Conservation (phyloP, 2,888 invertebrate species). For the Galeopsomyia nigrocyanea region DNA sequence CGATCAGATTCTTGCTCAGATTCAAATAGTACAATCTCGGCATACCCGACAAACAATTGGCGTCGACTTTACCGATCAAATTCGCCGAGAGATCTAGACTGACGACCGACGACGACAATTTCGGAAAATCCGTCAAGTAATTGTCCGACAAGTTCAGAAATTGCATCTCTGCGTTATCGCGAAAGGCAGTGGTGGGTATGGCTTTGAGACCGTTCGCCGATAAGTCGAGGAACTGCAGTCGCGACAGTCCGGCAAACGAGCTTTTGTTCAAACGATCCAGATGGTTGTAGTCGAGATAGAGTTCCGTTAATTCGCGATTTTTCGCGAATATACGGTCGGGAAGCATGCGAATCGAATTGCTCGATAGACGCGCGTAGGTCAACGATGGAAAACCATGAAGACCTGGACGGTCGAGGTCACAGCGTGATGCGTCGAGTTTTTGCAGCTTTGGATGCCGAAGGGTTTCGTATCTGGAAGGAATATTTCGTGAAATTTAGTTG, state of each 20-base stretch:
- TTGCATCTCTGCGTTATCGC: conserved; percentile 74
- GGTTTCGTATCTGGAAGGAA: conserved; percentile 54
- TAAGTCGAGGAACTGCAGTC: conserved; percentile 76
- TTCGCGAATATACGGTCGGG: conserved; percentile 74
- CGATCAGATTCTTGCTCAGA: conserved; percentile 78
- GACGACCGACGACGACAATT: conserved; percentile 49
- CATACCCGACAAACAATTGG: conserved; percentile 61
- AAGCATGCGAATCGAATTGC: conserved; percentile 76
- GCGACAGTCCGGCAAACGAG: conserved; percentile 74
- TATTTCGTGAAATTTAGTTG: too few relatives aligned
- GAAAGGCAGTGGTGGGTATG: conserved; percentile 74
- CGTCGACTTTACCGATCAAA: conserved; percentile 51
- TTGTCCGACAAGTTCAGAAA: conserved; percentile 74
- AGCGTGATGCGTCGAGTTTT: conserved; percentile 60
- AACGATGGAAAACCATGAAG: conserved; percentile 76
- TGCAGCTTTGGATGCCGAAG: conserved; percentile 59
- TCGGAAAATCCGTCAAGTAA: conserved; percentile 55
- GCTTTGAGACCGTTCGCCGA: conserved; percentile 78
- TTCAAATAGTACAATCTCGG: conserved; percentile 74
- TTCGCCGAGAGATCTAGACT: conserved; percentile 60
- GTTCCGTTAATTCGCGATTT: conserved; percentile 73
- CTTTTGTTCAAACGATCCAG: conserved; percentile 74
- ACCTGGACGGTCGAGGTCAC: conserved; percentile 67
- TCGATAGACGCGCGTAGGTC: conserved; percentile 73
- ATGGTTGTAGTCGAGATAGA: conserved; percentile 79